Percentiles rank a stretch among this genome's conserved stretches.
These are phyloP conservation scores for Acrocyrtus sp. DNA, from an alignment of 2,888 invertebrate genomes.

Conservation along the genomic window DNA sequence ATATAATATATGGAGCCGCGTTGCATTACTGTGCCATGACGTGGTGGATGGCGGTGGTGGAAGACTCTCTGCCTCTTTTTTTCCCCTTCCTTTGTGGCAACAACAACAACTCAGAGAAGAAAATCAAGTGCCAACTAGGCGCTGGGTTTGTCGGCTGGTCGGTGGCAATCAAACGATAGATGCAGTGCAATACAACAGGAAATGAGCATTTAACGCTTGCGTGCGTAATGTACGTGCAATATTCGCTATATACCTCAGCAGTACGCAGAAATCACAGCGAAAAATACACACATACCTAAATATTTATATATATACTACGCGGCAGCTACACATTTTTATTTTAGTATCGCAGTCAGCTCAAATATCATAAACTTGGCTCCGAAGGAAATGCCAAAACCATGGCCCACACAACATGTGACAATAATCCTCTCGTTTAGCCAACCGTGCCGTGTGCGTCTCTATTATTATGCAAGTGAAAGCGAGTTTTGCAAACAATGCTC, in stretches of 20 bases:
- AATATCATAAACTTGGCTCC: constrained; percentile 18
- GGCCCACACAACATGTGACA: constrained; percentile 9
- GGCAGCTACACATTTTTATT: too few species aligned
- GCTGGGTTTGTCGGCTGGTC: constrained; percentile 27
- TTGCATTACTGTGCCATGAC: constrained; percentile 39
- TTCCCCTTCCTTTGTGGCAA: constrained; percentile 33
- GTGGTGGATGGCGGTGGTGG: too few species aligned
- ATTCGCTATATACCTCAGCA: too few species aligned
- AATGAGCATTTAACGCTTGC: constrained; percentile 43
- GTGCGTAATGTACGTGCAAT: constrained; percentile 10
- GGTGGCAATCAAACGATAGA: constrained; percentile 39
- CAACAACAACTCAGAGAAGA: background rate
- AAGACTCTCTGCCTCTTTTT: too few species aligned
- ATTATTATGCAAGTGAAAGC: constrained; percentile 35
- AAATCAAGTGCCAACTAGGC: constrained; percentile 24
- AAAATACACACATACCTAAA: constrained; percentile 1
- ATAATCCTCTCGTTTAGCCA: constrained; percentile 24
- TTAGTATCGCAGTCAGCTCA: too few species aligned
- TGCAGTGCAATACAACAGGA: constrained; percentile 46
- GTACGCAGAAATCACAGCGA: too few species aligned
- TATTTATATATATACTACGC: too few species aligned
- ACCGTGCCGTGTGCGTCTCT: background rate
- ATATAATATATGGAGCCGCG: constrained; percentile 17
- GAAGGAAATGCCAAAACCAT: constrained; percentile 9
- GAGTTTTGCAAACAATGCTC: background rate